These are phyloP conservation scores for Phylloscopus collybita DNA, from an alignment of 2,797 vertebrate genomes.

Conservation along the genomic window DNA sequence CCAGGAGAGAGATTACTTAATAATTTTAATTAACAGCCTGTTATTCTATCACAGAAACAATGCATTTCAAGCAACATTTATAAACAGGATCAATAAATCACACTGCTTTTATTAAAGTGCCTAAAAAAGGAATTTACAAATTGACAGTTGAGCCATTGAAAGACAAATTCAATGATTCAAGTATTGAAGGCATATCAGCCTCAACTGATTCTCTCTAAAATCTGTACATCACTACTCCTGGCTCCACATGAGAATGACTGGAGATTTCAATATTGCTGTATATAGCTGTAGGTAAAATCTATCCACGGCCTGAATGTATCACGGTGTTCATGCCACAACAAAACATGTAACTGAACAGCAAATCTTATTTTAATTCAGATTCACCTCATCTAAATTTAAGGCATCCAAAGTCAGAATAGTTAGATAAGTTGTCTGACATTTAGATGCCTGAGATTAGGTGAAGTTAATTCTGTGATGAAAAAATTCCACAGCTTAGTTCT, in stretches of 20 bases:
- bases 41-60: not conserved
- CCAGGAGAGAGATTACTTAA: not conserved
- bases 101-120: not conserved
- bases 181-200: not conserved
- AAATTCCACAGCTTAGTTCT: not conserved
- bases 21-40: not conserved
- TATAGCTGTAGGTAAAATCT: not conserved
- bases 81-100: not conserved
- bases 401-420: not conserved
- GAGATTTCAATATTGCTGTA: not conserved
- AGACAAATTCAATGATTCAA: slow-evolving; percentile 8
- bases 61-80: not conserved
- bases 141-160: not conserved
- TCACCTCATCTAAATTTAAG: not conserved
- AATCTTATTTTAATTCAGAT: not conserved
- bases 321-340: not conserved
- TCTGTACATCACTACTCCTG: not conserved
- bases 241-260: not conserved
- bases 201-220: not conserved
- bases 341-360: not conserved
- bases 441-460: not conserved
- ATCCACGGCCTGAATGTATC: not conserved
- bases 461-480: not conserved
- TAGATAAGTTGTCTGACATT: not conserved
- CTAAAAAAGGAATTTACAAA: slow-evolving; percentile 3